A percentile compares a stretch with the other conserved stretches of the same genome.
These are phyloP conservation scores for Vireo altiloquus DNA, from an alignment of 2,113 vertebrate genomes.

Conservation along the genomic window DNA sequence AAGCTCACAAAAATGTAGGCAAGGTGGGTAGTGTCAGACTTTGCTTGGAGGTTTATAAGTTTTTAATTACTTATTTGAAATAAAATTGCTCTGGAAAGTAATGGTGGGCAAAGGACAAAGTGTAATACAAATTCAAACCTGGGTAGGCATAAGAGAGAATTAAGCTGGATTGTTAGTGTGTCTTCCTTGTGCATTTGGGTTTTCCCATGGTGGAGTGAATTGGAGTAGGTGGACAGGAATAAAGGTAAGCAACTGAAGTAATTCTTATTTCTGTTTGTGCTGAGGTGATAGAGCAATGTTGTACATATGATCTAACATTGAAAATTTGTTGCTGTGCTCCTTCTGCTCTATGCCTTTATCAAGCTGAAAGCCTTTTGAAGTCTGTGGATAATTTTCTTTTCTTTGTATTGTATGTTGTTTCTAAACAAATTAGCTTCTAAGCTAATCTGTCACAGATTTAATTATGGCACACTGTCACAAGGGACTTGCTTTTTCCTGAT, in stretches of 20 bases:
- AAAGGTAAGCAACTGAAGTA: background rate
- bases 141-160: background rate
- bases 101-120: background rate
- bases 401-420: constrained; percentile 20
- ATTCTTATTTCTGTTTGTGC: background rate
- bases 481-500: constrained; percentile 28
- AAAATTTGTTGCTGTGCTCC: background rate
- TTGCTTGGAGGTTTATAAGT: background rate
- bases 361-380: constrained; percentile 45
- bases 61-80: background rate
- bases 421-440: constrained; percentile 46
- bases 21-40: background rate
- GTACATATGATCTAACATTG: background rate
- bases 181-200: background rate
- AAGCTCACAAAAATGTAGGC: background rate
- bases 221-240: background rate
- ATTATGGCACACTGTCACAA: background rate
- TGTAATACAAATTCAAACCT: background rate
- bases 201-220: background rate
- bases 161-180: background rate
- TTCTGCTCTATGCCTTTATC: background rate
- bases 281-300: background rate
- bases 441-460: constrained; percentile 55
- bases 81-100: background rate
- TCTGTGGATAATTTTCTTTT: constrained; percentile 28